Conservation (phyloP, 92 coral and sea anemone species). For the Porites cylindrica region DNA sequence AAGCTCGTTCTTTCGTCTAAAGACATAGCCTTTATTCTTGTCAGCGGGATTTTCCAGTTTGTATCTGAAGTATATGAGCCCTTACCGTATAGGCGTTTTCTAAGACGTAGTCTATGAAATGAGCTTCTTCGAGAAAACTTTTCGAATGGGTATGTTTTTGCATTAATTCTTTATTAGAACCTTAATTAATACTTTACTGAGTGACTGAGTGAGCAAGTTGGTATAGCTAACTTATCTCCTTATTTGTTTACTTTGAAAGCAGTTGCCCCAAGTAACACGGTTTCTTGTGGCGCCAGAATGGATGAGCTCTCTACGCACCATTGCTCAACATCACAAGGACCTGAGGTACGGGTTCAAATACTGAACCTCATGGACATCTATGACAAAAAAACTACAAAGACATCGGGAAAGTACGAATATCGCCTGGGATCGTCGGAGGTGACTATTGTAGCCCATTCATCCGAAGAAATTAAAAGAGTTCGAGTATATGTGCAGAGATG, state of each 20-base stretch:
- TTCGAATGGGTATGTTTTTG: too few relatives aligned
- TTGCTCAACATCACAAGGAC: not conserved
- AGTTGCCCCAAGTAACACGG: slow-evolving; percentile 12
- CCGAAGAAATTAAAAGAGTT: slow-evolving; percentile 52
- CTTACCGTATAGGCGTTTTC: too few relatives aligned
- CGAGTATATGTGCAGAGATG: slow-evolving; percentile 56
- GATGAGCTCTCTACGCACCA: slow-evolving; percentile 3
- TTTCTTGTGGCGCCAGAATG: slow-evolving; percentile 8
- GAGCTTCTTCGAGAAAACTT: too few relatives aligned
- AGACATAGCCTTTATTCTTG: too few relatives aligned
- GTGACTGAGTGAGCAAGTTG: not conserved
- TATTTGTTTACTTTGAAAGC: not conserved
- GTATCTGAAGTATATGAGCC: too few relatives aligned
- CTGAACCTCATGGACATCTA: slow-evolving; percentile 58
- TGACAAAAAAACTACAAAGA: slow-evolving; percentile 54
- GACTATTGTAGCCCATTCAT: slow-evolving; percentile 39
- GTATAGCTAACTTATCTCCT: not conserved
- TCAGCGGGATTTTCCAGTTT: too few relatives aligned
- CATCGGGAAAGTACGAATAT: slow-evolving; percentile 34
- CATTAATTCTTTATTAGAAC: too few relatives aligned
- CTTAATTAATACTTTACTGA: too few relatives aligned
- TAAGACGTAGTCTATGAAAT: too few relatives aligned
- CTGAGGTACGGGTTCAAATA: slow-evolving; percentile 54
- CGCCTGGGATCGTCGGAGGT: slow-evolving; percentile 39
- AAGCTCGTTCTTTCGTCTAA: too few relatives aligned